Base-by-base conservation (phyloP, 1,140 invertebrate species). In the Charaxes varanes region DNA sequence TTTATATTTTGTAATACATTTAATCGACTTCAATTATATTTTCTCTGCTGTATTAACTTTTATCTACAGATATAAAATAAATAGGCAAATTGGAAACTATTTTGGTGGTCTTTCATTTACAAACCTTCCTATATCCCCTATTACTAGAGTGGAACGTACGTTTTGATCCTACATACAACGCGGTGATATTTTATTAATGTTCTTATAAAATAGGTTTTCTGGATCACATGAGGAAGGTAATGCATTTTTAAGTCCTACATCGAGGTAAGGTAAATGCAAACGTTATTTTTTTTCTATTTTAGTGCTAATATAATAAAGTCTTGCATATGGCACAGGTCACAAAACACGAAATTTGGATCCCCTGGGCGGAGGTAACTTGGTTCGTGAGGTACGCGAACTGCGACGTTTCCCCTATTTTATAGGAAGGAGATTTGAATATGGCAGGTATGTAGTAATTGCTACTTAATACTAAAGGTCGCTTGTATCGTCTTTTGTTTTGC, bases 301-400 rank as follows among this genome's bases (percentile, higher is more conserved):
- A 3, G 6, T 6, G 4, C 13, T 15, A 6, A 16, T 14, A 14
- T 3, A 15, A 28, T 10, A 44, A 18, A 1, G 18, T 33, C 12
- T 26, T 27, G 30, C 10, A 23, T 31, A 27, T 48, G 6, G 35
- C 53, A 15, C 55, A 78, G 73, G 64, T 64, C 66, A 71, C 43
- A 71, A 71, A 32, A 37, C 61, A 27, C 53, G 52, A 19, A 62
- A 54, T 27, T 23, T 83, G 32, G 76, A 84, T 44, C 47, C 63
- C 10, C 46, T 65, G 14, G 62, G 66, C 10, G 55, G 61, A 14
- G 55, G 59, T 7, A 66, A 65, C 30, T 41, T 74, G 32, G 58
- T 70, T 4, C 62, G 77, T 2, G 51, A 73, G 27, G 64, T 63
- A 0, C 62, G 77, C 0, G 70, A 81, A 14, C 44, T 59, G 1